Evolutionary conservation across 2,797 vertebrate species (phyloP).

Genomic region (Acropternis orthonyx): DNA sequence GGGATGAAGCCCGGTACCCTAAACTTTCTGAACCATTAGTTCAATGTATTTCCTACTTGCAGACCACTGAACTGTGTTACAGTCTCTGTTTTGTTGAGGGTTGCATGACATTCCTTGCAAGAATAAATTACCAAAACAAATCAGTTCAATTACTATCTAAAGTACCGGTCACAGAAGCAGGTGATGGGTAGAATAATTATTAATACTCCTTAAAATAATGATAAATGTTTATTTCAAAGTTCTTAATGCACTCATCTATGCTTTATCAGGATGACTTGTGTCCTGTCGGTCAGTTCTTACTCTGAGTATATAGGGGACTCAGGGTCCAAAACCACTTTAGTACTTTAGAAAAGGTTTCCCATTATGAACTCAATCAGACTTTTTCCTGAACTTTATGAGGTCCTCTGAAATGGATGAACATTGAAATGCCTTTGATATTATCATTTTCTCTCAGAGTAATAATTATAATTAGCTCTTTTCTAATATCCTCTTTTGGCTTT

Average conservation of each 20-base stretch:
- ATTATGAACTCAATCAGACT: background rate
- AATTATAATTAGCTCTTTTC: constrained; percentile 59
- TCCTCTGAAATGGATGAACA: constrained; percentile 27
- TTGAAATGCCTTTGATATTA: constrained; percentile 55
- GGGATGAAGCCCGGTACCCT: background rate
- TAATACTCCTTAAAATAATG: background rate
- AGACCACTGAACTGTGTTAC: background rate
- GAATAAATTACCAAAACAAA: background rate
- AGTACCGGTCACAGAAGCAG: background rate
- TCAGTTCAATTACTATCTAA: background rate
- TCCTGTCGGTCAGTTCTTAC: background rate
- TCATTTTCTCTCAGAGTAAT: constrained; percentile 37
- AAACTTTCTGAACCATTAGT: background rate
- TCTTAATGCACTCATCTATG: background rate
- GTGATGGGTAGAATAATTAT: background rate
- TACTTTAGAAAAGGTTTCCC: background rate
- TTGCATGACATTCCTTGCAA: background rate
- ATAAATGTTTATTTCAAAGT: background rate
- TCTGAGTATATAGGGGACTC: background rate
- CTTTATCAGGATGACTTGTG: background rate
- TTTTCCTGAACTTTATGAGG: constrained; percentile 27
- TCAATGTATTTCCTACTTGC: background rate
- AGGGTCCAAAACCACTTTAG: background rate
- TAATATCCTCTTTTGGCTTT: constrained; percentile 61
- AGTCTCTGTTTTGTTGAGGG: background rate